Conservation (phyloP, 2,888 invertebrate genomes). For the Nymphalis urticae region DNA sequence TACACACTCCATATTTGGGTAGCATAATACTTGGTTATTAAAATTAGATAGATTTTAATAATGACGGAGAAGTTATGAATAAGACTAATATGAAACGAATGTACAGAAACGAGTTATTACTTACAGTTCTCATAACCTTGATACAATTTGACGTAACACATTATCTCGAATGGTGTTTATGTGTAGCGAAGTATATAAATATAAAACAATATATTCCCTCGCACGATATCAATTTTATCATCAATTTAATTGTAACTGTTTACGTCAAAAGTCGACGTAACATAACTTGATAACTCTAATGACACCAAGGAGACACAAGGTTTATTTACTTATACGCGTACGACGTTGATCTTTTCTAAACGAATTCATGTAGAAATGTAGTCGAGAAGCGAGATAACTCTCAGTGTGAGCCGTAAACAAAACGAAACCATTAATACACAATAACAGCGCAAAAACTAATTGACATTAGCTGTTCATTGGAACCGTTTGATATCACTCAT, state of each 20-base stretch:
- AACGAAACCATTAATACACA: not conserved
- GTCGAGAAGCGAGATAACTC: not conserved
- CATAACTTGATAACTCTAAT: slow-evolving; percentile 2
- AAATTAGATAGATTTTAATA: not conserved
- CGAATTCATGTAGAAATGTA: not conserved
- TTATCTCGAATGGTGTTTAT: slow-evolving; percentile 1
- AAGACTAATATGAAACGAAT: not conserved
- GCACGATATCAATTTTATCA: not conserved
- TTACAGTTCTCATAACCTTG: not conserved
- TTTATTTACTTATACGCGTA: not conserved
- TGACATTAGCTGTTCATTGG: too few species aligned
- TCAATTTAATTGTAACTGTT: not conserved
- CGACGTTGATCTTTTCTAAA: not conserved
- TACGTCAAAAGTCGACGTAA: not conserved
- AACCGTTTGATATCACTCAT: too few species aligned
- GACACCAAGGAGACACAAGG: slow-evolving; percentile 4
- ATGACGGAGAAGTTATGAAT: too few species aligned
- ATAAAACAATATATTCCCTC: not conserved
- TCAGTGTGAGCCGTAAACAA: not conserved
- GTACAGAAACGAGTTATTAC: not conserved
- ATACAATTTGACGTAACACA: not conserved
- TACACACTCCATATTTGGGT: slow-evolving; percentile 26
- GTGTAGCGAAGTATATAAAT: not conserved
- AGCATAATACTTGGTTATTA: slow-evolving; percentile 1
- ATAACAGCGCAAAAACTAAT: not conserved